These are phyloP conservation scores for Agapostemon virescens DNA, from an alignment of 2,888 invertebrate genomes.

Conservation along the genomic window DNA sequence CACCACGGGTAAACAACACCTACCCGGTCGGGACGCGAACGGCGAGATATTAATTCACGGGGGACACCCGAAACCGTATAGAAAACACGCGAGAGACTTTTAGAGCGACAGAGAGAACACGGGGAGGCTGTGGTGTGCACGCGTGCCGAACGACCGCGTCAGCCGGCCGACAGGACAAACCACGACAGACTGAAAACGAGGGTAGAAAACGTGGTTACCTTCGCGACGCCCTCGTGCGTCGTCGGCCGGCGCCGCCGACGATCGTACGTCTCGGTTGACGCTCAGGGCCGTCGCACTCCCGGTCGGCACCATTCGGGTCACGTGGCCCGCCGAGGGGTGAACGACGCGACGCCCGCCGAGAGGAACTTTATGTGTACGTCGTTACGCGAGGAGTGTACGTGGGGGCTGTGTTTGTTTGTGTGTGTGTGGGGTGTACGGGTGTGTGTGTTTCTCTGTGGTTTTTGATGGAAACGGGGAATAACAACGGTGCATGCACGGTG, in stretches of 20 bases:
- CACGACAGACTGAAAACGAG: slow-evolving; percentile 68
- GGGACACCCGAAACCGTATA: too few species aligned
- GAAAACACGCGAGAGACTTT: slow-evolving; percentile 19
- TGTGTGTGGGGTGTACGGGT: too few species aligned
- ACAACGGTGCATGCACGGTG: not conserved
- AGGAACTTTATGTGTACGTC: not conserved
- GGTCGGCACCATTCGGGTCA: slow-evolving; percentile 58
- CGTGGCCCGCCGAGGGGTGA: slow-evolving; percentile 50
- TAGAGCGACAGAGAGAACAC: slow-evolving; percentile 41
- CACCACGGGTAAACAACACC: too few species aligned
- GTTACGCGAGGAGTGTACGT: too few species aligned
- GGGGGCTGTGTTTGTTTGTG: too few species aligned
- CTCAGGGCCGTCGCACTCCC: slow-evolving; percentile 62
- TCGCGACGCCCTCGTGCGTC: slow-evolving; percentile 66
- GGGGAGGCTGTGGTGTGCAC: slow-evolving; percentile 34
- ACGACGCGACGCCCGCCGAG: slow-evolving; percentile 56
- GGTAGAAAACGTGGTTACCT: slow-evolving; percentile 70
- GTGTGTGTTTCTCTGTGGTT: not conserved
- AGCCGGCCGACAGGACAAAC: slow-evolving; percentile 67
- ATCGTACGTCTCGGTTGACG: slow-evolving; percentile 45
- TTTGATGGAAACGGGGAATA: not conserved
- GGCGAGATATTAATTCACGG: too few species aligned
- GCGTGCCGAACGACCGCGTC: slow-evolving; percentile 56
- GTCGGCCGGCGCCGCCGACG: slow-evolving; percentile 61
- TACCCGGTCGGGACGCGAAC: too few species aligned